A percentile compares a stretch with the other conserved stretches of the same genome.
Conservation (phyloP, 2,888 invertebrate genomes). For the Pardosa pseudoannulata region DNA sequence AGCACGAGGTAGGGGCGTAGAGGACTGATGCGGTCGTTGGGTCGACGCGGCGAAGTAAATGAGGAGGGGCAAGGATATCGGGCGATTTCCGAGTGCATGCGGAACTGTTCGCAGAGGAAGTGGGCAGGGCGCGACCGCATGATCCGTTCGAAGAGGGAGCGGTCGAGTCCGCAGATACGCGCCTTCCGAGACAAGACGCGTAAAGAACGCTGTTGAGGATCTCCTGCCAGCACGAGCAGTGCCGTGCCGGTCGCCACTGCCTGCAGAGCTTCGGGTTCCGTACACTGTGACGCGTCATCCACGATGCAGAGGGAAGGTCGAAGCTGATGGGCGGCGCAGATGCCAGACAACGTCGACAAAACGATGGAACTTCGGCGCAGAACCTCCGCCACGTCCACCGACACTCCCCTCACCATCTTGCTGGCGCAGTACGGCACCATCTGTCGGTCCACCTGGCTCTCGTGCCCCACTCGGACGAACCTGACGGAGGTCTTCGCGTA, state of each 20-base stretch:
- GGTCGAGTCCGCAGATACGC: background rate
- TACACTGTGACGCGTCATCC: constrained; percentile 92
- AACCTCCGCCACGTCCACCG: constrained; percentile 21
- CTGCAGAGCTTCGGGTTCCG: constrained; percentile 81
- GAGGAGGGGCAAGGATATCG: too few relatives aligned
- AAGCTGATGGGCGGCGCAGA: constrained; percentile 30
- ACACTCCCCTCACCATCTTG: too few relatives aligned
- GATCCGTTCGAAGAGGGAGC: constrained; percentile 79
- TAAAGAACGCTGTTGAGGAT: constrained; percentile 88
- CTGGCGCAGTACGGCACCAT: too few relatives aligned
- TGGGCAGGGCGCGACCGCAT: constrained; percentile 74
- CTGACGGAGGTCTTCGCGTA: constrained; percentile 76
- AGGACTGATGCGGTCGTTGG: too few relatives aligned
- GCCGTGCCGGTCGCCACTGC: constrained; percentile 10
- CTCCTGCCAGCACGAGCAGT: constrained; percentile 89
- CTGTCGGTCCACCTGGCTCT: background rate
- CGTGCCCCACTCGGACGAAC: constrained; percentile 16
- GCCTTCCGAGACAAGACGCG: constrained; percentile 85
- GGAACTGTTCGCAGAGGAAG: constrained; percentile 83
- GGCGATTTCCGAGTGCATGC: constrained; percentile 94
- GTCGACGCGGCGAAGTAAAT: too few relatives aligned
- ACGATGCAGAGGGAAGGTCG: constrained; percentile 83
- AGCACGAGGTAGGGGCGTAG: too few relatives aligned
- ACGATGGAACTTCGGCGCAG: constrained; percentile 82
- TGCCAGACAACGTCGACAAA: constrained; percentile 83